phyloP scores from a whole-genome alignment of 2,113 vertebrate genomes.

The Sphyrna mokarran region DNA sequence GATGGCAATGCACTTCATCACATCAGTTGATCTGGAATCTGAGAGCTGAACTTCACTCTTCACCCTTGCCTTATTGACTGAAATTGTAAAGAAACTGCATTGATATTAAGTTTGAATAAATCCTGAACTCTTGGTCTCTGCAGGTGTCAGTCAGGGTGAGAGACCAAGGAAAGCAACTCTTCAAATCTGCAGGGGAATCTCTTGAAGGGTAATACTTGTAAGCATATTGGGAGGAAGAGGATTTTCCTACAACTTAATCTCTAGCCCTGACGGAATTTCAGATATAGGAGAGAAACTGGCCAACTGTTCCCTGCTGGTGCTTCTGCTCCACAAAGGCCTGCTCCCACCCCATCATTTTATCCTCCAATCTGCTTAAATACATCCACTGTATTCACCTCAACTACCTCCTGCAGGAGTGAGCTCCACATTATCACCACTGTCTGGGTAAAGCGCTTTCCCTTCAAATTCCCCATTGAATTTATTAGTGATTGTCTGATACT shows the following conservation, averaged over 20 bases:
- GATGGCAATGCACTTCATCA: not conserved
- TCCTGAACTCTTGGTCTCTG: not conserved
- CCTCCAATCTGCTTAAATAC: not conserved
- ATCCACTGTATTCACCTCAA: not conserved
- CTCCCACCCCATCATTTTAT: not conserved
- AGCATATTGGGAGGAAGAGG: not conserved
- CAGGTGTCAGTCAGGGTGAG: not conserved
- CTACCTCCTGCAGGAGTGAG: not conserved
- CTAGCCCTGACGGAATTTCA: not conserved
- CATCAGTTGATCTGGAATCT: not conserved
- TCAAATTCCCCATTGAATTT: too few species aligned
- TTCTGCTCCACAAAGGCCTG: not conserved
- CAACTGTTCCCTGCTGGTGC: too few species aligned
- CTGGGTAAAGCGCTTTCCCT: too few species aligned
- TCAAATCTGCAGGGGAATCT: not conserved
- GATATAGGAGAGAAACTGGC: too few species aligned
- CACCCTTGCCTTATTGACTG: not conserved
- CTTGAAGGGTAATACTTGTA: not conserved
- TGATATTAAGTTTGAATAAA: not conserved
- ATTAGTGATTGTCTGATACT: too few species aligned
- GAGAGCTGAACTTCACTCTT: not conserved
- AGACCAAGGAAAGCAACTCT: not conserved
- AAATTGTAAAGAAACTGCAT: not conserved
- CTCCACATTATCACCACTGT: not conserved
- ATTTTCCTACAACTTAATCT: not conserved